Evolutionary conservation across 2,888 invertebrate species (phyloP).

Genomic region (Bibio marci): DNA sequence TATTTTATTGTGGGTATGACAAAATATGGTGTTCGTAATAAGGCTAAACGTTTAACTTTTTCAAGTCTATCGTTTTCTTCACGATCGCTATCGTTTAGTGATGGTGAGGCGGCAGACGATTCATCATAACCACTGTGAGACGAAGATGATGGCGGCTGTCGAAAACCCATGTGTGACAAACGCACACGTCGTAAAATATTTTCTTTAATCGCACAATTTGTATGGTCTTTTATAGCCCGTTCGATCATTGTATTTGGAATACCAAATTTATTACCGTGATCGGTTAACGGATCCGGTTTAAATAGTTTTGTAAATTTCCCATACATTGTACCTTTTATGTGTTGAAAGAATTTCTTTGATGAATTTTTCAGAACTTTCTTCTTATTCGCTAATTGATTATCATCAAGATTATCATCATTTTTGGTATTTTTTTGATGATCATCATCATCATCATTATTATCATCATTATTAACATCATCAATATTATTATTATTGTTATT

Average conservation of each 20-base stretch:
- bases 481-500: no score
- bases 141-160: slow-evolving; percentile 7
- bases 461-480: no score
- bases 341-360: not conserved
- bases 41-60: slow-evolving; percentile 7
- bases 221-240: slow-evolving; percentile 3
- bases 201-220: slow-evolving; percentile 1
- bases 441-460: no score
- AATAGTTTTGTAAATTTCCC: slow-evolving; percentile 5
- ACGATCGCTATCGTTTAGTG: no score
- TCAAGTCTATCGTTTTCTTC: slow-evolving; percentile 6
- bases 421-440: no score
- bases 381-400: not conserved
- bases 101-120: no score
- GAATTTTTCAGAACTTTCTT: not conserved
- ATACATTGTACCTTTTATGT: slow-evolving; percentile 6
- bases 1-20: slow-evolving; percentile 7
- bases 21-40: slow-evolving; percentile 9
- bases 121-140: slow-evolving; percentile 4
- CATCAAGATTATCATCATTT: not conserved
- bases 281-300: slow-evolving; percentile 3
- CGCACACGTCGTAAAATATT: slow-evolving; percentile 5
- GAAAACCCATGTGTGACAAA: slow-evolving; percentile 7
- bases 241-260: slow-evolving; percentile 9
- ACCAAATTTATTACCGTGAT: slow-evolving; percentile 6